Evolutionary conservation across 35 echinoderm and acorn worm genomes (phyloP), one percentile per base, ranked within the genome.

Genomic region (Patiria miniata): DNA sequence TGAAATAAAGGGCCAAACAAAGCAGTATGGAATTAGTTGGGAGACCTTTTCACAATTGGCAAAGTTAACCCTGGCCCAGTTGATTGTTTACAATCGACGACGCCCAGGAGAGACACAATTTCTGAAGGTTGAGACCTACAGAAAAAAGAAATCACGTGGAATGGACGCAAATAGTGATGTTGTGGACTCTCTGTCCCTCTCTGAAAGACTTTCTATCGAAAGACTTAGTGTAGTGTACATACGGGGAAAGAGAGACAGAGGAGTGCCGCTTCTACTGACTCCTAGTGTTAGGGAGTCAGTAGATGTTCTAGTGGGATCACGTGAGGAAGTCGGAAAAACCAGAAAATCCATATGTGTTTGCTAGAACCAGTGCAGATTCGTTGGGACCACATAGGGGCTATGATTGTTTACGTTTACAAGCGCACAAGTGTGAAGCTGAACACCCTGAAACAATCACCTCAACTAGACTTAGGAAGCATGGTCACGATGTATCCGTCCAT

Each of bases 381-480:
- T 17, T 16, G 8, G 28, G 18, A 29, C 85, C 85, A 56, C 42
- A 52, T 18, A 81, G 85, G 51, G 85, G 77, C 5, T 76, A 40
- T 86, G 77, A 40, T 16, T 91, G 89, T 30, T 33, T 91, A 22
- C 40, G 40, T 21, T 30, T 84, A 14, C 51, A 84, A 57, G 89
- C 89, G 1, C 6, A 39, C 8, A 39, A 83, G 21, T 91, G 83
- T 73, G 40, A 40, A 26, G 83, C 89, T 59, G 38, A 78, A 36
- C n/a, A 80, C 12, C 91, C 91, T 39, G 68, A 88, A 61, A 89
- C 40, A 37, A 40, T 93, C 10, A 80, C 51, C 1, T 40, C 57
- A 34, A 89, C 92, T 28, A 73, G 52, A 39, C 39, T 89, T 1
- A 22, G 92, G 32, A 86, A 93, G 77, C 86, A 93, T 58, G 68